Conservation (phyloP, 2,113 vertebrate genomes). For the Isichthys henryi region DNA sequence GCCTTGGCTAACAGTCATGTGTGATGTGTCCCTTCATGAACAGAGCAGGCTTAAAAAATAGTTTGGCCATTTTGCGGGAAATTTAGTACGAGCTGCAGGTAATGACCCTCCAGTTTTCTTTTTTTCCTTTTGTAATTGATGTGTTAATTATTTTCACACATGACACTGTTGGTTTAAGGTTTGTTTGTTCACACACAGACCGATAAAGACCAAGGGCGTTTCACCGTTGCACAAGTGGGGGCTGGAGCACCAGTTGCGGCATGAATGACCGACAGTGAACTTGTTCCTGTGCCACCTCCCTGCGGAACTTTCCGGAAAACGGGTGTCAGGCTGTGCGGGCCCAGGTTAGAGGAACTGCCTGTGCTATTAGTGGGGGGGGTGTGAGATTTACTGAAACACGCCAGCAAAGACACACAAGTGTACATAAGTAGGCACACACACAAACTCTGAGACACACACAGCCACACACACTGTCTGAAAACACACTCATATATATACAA, state of each 20-base stretch:
- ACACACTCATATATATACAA: neutral
- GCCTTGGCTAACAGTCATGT: neutral
- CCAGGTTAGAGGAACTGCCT: neutral
- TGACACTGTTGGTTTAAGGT: slow-evolving; percentile 21
- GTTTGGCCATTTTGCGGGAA: neutral
- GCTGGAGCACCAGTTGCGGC: neutral
- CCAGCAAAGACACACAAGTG: neutral
- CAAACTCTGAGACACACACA: neutral
- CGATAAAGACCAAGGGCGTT: slow-evolving; percentile 14
- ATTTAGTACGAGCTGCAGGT: neutral
- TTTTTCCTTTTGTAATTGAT: neutral
- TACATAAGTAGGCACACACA: neutral
- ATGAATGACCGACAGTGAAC: neutral
- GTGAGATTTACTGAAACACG: neutral
- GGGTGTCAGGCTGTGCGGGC: neutral
- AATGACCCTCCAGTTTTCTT: neutral
- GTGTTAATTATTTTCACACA: slow-evolving; percentile 3
- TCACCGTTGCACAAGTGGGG: slow-evolving; percentile 11
- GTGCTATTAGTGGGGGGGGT: neutral
- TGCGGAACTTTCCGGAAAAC: neutral
- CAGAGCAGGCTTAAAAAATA: neutral
- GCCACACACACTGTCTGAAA: neutral
- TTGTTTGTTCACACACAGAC: slow-evolving; percentile 26
- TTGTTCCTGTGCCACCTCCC: neutral
- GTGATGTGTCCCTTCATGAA: neutral